Conservation (phyloP, 64 coral and sea anemone genomes). For the Porites lutea region DNA sequence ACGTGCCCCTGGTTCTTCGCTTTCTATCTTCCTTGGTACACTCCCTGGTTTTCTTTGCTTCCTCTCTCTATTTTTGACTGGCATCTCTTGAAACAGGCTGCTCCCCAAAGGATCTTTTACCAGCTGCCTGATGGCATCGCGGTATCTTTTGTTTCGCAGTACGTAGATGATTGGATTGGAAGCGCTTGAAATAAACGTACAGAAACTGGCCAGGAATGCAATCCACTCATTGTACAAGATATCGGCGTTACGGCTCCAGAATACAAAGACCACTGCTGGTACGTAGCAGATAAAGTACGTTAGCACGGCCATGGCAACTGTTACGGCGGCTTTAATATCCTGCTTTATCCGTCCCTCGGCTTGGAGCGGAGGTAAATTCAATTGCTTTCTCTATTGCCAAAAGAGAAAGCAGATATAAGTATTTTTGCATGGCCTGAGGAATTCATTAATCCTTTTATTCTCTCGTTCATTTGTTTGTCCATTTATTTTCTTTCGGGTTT, state of each 20-base stretch:
- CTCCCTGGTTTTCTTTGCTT: too few species aligned
- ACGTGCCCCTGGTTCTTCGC: too few species aligned
- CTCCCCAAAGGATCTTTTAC: not conserved
- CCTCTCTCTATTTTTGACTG: not conserved
- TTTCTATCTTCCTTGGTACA: too few species aligned
- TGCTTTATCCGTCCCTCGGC: not conserved
- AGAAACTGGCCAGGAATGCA: not conserved
- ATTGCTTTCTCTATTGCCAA: not conserved
- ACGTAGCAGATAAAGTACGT: not conserved
- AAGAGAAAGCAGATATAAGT: too few species aligned
- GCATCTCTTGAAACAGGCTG: not conserved
- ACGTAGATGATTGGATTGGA: slow-evolving; percentile 9
- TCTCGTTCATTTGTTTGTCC: too few species aligned
- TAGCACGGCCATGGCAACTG: not conserved
- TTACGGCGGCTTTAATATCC: not conserved
- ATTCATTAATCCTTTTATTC: too few species aligned
- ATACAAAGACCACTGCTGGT: not conserved
- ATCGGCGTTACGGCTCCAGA: not conserved
- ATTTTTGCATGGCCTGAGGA: too few species aligned
- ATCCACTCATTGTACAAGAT: not conserved
- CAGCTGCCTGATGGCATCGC: not conserved
- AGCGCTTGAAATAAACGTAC: not conserved
- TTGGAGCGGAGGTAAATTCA: not conserved
- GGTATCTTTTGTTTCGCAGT: not conserved
- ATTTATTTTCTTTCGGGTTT: too few species aligned